Base-by-base conservation (phyloP, 64 coral and sea anemone species). In the Montipora capricornis region DNA sequence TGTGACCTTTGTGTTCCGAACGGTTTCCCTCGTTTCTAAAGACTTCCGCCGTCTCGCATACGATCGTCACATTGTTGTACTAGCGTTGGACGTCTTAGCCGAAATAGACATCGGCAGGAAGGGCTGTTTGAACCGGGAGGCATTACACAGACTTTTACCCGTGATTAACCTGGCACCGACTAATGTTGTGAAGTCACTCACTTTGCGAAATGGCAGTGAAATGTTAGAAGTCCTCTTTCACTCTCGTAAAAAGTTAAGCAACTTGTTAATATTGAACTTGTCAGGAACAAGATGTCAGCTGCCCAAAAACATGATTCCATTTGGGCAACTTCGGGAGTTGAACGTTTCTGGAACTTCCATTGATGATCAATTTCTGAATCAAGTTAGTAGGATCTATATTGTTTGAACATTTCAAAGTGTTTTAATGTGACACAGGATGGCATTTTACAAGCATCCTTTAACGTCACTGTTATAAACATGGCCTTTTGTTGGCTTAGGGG, bases 401-500 rank as follows among this genome's bases (percentile, higher is more conserved):
- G 49, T 81, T 81, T 81, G 5, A 81, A 50, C 79, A 81, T 81
- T 4, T 53, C 79, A 6, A 81, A 15, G n/a, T 81, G 77, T 47
- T 20, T 53, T 46, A 80, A 80, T 46, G 11, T 80, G 16, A 44
- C 44, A 3, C 11, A 80, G 6, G 51, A 80, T 48, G 75, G 7
- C 4, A 11, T 77, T 46, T 44, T 46, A 20, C 75, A 77, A 49
- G 79, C 79, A 81, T 57, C 47, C 11, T 81, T 57, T 81, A 81
- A 47, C 47, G 1, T 81, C 6, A 52, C 49, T 8, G 49, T 81
- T 46, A 6, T 81, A 9, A 81, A 81, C 20, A 81, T 81, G 13
- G 49, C 49, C 4, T 6, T 57, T 3, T 81, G 79, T 81, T 8
- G n/a, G 5, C 79, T 81, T 49, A 24, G 57, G 10, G 79, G 20